Evolutionary conservation across 2,113 vertebrate genomes (phyloP).

Genomic region (Sigmodon hispidus): DNA sequence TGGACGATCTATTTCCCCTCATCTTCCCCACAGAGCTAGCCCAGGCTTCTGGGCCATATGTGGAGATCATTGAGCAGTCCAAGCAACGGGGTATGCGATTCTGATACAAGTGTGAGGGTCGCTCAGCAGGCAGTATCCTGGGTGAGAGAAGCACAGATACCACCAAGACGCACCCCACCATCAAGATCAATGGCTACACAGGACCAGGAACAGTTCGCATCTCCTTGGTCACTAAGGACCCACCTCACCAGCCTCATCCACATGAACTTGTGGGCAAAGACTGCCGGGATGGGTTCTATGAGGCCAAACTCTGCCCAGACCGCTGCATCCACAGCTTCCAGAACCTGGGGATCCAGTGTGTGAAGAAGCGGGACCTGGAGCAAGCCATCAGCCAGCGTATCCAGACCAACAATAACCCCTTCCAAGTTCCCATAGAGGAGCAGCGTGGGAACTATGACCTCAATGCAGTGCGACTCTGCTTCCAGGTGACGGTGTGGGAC

Average conservation of each 20-base stretch:
- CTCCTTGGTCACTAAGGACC: conserved; percentile 92
- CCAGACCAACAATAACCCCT: conserved; percentile 93
- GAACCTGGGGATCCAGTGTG: conserved; percentile 96
- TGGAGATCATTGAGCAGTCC: conserved; percentile 95
- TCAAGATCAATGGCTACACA: conserved; percentile 93
- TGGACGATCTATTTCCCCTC: no score
- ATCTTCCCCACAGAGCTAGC: conserved; percentile 69
- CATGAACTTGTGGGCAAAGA: conserved; percentile 95
- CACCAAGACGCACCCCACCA: conserved; percentile 95
- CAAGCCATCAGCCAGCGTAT: conserved; percentile 92
- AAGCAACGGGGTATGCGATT: conserved; percentile 95
- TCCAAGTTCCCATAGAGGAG: conserved; percentile 89
- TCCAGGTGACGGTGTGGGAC: conserved; percentile 92
- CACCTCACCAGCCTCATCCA: conserved; percentile 93
- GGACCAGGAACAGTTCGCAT: conserved; percentile 92
- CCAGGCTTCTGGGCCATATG: conserved; percentile 81
- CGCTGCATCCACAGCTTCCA: conserved; percentile 94
- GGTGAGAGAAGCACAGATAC: conserved; percentile 95
- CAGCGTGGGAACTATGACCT: conserved; percentile 94
- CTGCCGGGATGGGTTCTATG: conserved; percentile 94
- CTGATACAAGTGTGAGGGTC: conserved; percentile 94
- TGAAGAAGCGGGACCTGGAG: conserved; percentile 94
- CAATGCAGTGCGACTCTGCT: conserved; percentile 95
- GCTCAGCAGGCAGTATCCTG: conserved; percentile 93
- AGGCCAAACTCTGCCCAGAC: conserved; percentile 92